Evolutionary conservation across 1,140 invertebrate species (phyloP), one percentile per base, ranked within the genome.

Genomic region (Zeugodacus cucurbitae): DNA sequence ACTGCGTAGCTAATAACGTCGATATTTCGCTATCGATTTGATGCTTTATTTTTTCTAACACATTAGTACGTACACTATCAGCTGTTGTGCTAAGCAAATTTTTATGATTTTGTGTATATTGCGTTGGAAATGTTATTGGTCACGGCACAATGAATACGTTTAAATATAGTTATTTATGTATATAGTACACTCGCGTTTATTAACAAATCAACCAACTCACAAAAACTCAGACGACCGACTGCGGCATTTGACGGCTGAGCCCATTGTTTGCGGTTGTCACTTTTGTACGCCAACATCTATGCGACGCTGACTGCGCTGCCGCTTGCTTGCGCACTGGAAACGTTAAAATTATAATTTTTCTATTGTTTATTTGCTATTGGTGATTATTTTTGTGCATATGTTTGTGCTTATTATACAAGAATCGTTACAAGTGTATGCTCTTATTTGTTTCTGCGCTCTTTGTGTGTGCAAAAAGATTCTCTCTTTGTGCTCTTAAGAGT

Each of bases 191-290:
- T 26, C 17, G 67, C 67, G 67, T 37, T 6, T 74, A 22, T 14
- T 26, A 48, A 78, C 20, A 37, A 26, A n/a, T 54, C 74, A 82
- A 82, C 41, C 41, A 44, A 82, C n/a, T 82, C 74, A 54, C 74
- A 82, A 82, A 82, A 82, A 82, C 41, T 82, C 74, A 82, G 11
- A 20, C 74, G 11, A 48, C 26, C n/a, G 37, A 82, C 74, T 82
- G 74, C 41, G 29, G 37, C n/a, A 82, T 11, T 34, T 82, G 74
- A 48, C 41, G 41, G 11, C 74, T 11, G 41, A 82, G 11, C 0
- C 0, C 74, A 82, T 41, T 48, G 34, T 82, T 82, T 34, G 44
- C 41, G 22, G 41, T 29, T 82, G 74, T 82, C 74, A 48, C 7
- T 82, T 82, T 26, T 48, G 3, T 26, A 48, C 7, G 11, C 44